phyloP scores from a whole-genome alignment of 2,797 vertebrate genomes.

The Valencia hispanica region DNA sequence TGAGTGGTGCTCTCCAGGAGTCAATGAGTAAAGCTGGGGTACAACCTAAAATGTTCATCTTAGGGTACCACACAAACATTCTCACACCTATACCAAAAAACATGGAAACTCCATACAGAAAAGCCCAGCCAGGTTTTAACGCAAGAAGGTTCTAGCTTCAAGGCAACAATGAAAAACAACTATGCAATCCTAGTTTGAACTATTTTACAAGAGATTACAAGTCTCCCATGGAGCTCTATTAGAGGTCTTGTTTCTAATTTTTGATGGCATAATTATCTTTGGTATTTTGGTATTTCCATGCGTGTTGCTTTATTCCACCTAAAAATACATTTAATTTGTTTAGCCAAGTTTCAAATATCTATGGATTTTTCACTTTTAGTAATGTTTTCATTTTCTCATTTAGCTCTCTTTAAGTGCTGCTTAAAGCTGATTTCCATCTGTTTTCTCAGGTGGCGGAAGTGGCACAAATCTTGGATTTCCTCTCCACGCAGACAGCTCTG shows the following conservation, averaged over 20 bases:
- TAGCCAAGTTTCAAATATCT: not conserved
- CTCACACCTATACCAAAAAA: not conserved
- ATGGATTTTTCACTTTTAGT: not conserved
- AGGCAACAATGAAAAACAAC: not conserved
- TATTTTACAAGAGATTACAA: not conserved
- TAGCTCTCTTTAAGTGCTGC: not conserved
- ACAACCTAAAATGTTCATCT: not conserved
- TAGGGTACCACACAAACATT: not conserved
- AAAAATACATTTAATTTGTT: not conserved
- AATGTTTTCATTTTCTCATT: not conserved
- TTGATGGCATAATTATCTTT: no score
- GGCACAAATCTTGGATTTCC: slow-evolving; percentile 96
- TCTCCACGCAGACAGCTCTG: slow-evolving; percentile 93
- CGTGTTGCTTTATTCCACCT: not conserved
- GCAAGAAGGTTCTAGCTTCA: not conserved
- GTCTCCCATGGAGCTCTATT: not conserved
- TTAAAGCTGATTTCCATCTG: slow-evolving; percentile 8
- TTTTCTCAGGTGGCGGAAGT: slow-evolving; percentile 80
- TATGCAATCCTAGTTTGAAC: not conserved
- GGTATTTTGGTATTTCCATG: not conserved
- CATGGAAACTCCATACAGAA: not conserved
- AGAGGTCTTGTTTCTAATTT: not conserved
- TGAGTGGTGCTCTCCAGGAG: not conserved
- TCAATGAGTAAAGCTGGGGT: not conserved
- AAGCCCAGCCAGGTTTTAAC: not conserved